Evolutionary conservation across 2,888 invertebrate genomes (phyloP), one percentile per base, ranked within the genome.

Genomic region (Synanthedon myopaeformis): DNA sequence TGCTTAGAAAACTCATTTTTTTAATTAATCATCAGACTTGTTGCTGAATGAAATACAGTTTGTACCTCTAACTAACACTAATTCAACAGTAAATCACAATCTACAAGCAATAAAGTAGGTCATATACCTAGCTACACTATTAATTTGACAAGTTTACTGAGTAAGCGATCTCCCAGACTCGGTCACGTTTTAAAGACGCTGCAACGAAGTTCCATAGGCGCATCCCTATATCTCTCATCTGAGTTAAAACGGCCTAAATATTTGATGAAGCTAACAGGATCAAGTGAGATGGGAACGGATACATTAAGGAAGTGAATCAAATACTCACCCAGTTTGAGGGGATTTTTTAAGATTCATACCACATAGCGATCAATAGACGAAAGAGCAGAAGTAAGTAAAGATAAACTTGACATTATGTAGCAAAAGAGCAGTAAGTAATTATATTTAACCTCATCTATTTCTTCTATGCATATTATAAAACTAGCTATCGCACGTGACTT

Each of bases 211-310:
- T 72, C 63, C 60, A 61, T 59, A 57, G 62, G 67, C 69, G 69
- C 65, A 70, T 70, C 68, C 63, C 68, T 61, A 67, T 70, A 68
- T 73, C 69, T 76, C 75, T 75, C 75, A 74, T 74, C 77, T 72
- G 72, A 81, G 74, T 82, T 83, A 79, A 81, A 80, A 79, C 74
- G 75, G 65, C 69, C 74, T 85, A 77, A 85, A 86, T 86, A 84
- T 85, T 86, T 82, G 79, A 86, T 85, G 78, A 75, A 72, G 74
- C 70, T 76, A 74, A 77, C 79, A 69, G 78, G 82, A 86, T 84
- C 80, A 80, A 79, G 81, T 76, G 79, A 80, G 81, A 79, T 74
- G 74, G 75, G 75, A 67, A 75, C 68, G 70, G 69, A 68, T 53
- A 55, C 70, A 70, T 75, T 70, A 70, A 69, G 72, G 65, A 66